These are phyloP conservation scores for Atrina japonica DNA, from an alignment of 2,888 invertebrate genomes.

Conservation along the genomic window DNA sequence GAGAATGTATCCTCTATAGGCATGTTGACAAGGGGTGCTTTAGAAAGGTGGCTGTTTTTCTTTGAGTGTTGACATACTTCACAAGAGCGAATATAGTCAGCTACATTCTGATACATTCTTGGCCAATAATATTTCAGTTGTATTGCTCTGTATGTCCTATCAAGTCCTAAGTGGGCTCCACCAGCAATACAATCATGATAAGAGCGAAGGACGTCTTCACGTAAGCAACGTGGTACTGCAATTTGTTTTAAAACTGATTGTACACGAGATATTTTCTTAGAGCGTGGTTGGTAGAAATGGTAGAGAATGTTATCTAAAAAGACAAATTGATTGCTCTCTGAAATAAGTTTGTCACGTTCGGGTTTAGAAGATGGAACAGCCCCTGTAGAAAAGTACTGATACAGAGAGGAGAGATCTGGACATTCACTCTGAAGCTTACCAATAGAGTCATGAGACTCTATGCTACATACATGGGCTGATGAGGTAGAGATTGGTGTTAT, in stretches of 20 bases:
- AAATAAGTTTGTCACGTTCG: neutral
- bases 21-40: slow-evolving; percentile 44
- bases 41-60: slow-evolving; percentile 15
- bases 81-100: no score
- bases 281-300: no score
- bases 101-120: slow-evolving; percentile 35
- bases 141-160: slow-evolving; percentile 23
- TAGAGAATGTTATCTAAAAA: slow-evolving; percentile 10
- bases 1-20: no score
- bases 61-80: slow-evolving; percentile 40
- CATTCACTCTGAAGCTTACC: slow-evolving; percentile 7
- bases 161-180: slow-evolving; percentile 27
- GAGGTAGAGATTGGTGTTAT: neutral
- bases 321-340: slow-evolving; percentile 2
- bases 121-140: slow-evolving; percentile 36
- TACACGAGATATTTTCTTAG: no score
- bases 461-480: neutral
- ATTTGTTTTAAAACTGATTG: slow-evolving; percentile 25
- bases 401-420: slow-evolving; percentile 2
- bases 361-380: neutral
- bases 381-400: neutral
- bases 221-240: slow-evolving; percentile 25
- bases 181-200: no score
- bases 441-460: neutral
- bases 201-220: no score